Conservation (phyloP, 2,888 invertebrate genomes). For the Cryptus armator region DNA sequence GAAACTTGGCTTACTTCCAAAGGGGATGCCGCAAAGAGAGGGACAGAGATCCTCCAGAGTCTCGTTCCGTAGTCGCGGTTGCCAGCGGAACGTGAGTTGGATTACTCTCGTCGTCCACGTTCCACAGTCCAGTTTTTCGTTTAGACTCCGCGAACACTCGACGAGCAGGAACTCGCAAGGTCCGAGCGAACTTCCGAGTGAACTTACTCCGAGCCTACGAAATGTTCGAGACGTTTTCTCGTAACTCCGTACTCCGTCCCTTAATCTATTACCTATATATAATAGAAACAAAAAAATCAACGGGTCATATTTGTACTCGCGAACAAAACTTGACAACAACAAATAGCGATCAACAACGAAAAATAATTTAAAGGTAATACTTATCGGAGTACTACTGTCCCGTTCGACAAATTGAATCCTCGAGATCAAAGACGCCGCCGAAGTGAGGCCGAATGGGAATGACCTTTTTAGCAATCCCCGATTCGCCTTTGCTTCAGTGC, state of each 20-base stretch:
- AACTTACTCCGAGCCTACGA: constrained; percentile 13
- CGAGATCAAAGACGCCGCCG: constrained; percentile 52
- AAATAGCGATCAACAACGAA: neutral
- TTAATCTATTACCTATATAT: neutral
- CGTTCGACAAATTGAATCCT: constrained; percentile 52
- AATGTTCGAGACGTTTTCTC: neutral
- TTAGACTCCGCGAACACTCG: neutral
- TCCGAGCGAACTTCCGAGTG: constrained; percentile 39
- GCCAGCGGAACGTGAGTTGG: constrained; percentile 51
- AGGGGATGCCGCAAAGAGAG: constrained; percentile 57
- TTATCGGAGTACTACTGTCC: constrained; percentile 20
- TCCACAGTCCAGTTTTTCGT: constrained; percentile 35
- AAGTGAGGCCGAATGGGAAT: constrained; percentile 1
- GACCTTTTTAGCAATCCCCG: constrained; percentile 17
- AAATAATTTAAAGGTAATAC: neutral
- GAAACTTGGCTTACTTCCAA: constrained; percentile 80
- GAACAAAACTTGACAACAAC: neutral
- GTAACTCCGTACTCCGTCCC: neutral
- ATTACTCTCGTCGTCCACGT: constrained; percentile 50
- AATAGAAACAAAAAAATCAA: constrained; percentile 1
- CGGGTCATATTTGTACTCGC: neutral
- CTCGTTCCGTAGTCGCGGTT: constrained; percentile 30
- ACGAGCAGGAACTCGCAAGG: neutral
- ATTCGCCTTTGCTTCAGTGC: constrained; percentile 26
- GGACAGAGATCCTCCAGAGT: constrained; percentile 24